Evolutionary conservation across 92 coral and sea anemone species (phyloP), one percentile per base, ranked within the genome.

Genomic region (Galaxea fascicularis): DNA sequence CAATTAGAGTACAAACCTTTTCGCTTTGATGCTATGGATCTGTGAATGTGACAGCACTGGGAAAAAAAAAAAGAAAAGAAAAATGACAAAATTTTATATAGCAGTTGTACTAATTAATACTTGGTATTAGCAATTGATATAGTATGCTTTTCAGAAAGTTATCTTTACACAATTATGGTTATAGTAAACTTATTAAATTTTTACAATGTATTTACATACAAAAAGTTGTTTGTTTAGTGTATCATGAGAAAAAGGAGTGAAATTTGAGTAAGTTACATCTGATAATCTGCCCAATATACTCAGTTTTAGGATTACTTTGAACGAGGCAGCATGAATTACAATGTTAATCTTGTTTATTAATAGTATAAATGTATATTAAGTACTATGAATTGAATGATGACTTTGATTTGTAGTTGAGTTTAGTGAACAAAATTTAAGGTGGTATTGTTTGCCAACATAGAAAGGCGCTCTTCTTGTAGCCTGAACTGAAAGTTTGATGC

Each of bases 11-110:
- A 77, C 71, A 58, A 77, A 77, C 82, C 82, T 77, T 75, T 75
- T 57, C 80, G 82, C 82, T 77, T 77, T 77, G 82, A 52, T 77
- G 82, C 82, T 27, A 77, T 77, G 82, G 82, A 77, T 47, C 80
- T 75, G 79, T 74, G 65, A 77, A 77, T 58, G 82, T 77, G 59
- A 57, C 47, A 77, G 82, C 51, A 56, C 82, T 56, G 82, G 67
- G 20, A 77, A n/a, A n/a, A 77, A 77, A 77, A 52, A 76, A 46
- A 76, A 45, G 46, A 76, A 56, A 63, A n/a, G 9, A 65, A 31
- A 65, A 22, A 65, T 26, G 71, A 65, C 45, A 65, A 78, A 78
- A 78, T 78, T 62, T 78, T 59, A 63, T 78, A 45, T 18, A 78
- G 71, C 73, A 78, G 83, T 78, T 78, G 73, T 63, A 78, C 72